Percentiles rank a stretch among this genome's conserved stretches.
Conservation (phyloP, 2,888 invertebrate species). For the Apamea sordens region DNA sequence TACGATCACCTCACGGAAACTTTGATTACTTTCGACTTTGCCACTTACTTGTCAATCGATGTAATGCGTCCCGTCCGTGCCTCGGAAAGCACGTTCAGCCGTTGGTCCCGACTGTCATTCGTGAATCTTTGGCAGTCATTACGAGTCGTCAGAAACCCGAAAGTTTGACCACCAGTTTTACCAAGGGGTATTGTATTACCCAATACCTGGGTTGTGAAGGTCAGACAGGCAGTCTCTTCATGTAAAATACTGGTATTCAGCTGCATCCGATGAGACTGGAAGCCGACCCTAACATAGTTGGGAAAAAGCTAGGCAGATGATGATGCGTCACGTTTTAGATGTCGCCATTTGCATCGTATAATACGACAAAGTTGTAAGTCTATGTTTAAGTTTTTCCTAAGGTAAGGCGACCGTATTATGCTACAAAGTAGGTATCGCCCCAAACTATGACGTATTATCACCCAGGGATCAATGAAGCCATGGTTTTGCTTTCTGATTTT, state of each 20-base stretch:
- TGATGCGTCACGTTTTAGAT: not conserved
- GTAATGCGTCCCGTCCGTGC: not conserved
- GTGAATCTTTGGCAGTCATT: not conserved
- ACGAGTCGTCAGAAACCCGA: not conserved
- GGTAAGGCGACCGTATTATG: not conserved
- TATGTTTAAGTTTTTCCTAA: not conserved
- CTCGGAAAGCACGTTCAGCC: not conserved
- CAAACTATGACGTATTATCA: not conserved
- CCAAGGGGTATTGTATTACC: no score
- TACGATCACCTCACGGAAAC: not conserved
- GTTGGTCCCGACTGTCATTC: not conserved
- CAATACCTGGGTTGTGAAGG: no score
- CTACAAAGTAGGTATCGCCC: not conserved
- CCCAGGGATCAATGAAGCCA: not conserved
- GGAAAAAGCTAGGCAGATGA: no score
- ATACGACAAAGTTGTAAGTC: not conserved
- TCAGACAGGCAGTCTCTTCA: no score
- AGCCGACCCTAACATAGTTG: no score
- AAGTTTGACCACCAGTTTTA: not conserved
- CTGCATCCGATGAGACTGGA: no score
- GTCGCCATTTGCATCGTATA: not conserved
- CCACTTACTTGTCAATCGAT: no score
- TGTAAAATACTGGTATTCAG: no score
- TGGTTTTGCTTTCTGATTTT: not conserved
- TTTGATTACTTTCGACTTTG: not conserved